Evolutionary conservation across 2,113 vertebrate genomes (phyloP), one percentile per base, ranked within the genome.

Genomic region (Micronycteris hirsuta): DNA sequence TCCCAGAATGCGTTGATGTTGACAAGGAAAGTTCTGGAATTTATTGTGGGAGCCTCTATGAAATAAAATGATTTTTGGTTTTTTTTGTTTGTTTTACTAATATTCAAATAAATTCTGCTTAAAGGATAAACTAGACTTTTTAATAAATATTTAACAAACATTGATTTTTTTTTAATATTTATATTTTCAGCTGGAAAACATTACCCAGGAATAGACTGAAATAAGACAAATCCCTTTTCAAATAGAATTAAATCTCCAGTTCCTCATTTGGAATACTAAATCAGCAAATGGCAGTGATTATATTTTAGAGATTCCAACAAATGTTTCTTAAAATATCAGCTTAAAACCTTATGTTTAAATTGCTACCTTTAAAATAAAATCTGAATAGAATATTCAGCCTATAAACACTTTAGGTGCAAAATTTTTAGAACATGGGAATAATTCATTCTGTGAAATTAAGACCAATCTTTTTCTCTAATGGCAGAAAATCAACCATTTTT

Each of bases 391-490:
- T n/a, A 31, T 94, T 92, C 43, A 82, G 20, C 10, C 31, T n/a
- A 2, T 54, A 92, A 89, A 80, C 24, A 92, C 31, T 5, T 49
- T 19, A 19, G 5, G 8, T 76, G 70, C 16, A 52, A 5, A 31
- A 87, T 38, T 41, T 84, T 88, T 68, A 77, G 77, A 92, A 52
- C 26, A 33, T 26, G 5, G 14, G 19, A 74, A 88, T 95, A 86
- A 96, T 89, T 91, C 49, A 14, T 86, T 86, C 47, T 28, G 49
- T 96, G 67, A 94, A 93, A 96, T 94, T 94, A 95, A 94, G 70
- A 96, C 54, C 77, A 93, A 74, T 65, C 36, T 16, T 80, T 80
- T 93, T 92, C 91, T 91, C 67, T 71, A 77, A 70, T 9, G 13
- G 80, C 49, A 94, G 78, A 94, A 95, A 96, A 94, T 61, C 36